phyloP scores from a whole-genome alignment of 2,888 invertebrate species.

The Mesorhabditis belari region DNA sequence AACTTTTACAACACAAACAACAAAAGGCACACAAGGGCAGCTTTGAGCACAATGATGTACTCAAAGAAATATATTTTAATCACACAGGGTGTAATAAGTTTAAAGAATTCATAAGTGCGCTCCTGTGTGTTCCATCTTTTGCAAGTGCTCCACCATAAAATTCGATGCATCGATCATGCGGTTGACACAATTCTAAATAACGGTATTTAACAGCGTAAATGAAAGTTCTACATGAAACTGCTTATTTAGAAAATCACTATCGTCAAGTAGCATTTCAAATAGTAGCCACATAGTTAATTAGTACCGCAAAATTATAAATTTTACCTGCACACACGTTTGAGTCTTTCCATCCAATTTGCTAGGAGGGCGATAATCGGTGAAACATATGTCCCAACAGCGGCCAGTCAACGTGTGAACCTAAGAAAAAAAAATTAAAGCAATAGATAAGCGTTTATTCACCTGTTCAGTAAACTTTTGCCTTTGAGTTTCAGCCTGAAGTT shows the following conservation, averaged over 20 bases:
- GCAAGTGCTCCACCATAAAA: conserved; percentile 50
- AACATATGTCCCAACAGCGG: background rate
- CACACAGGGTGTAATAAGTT: background rate
- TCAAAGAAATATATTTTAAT: too few relatives aligned
- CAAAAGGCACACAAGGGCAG: too few relatives aligned
- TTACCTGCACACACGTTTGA: background rate
- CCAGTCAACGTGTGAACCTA: background rate
- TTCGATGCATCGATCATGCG: conserved; percentile 49
- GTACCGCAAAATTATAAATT: too few relatives aligned
- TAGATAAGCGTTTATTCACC: background rate
- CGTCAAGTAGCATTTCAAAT: too few relatives aligned
- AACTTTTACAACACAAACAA: too few relatives aligned
- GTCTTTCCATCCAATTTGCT: background rate
- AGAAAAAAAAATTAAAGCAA: background rate
- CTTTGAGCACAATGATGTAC: too few relatives aligned
- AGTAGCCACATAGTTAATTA: too few relatives aligned
- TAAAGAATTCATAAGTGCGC: background rate
- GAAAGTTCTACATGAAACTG: too few relatives aligned
- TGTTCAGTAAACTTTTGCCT: background rate
- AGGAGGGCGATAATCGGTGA: background rate
- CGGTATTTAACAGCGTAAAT: too few relatives aligned
- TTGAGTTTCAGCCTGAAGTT: background rate
- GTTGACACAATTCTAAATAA: conserved; percentile 45
- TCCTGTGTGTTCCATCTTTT: conserved; percentile 35
- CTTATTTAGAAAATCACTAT: too few relatives aligned